phyloP scores from a whole-genome alignment of 1,140 invertebrate species.

The Atta texana region DNA sequence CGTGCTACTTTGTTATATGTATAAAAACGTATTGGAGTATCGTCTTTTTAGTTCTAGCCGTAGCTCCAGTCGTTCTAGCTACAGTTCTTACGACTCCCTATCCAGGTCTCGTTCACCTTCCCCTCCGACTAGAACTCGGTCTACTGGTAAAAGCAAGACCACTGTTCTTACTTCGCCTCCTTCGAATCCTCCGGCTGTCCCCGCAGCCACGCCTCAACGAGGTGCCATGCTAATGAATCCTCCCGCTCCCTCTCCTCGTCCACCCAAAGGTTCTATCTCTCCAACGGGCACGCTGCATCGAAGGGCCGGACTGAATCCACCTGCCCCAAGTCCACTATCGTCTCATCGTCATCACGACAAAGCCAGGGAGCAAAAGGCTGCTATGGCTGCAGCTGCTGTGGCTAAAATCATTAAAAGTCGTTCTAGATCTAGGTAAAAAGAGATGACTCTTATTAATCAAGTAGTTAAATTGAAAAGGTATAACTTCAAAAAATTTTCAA shows the following conservation, averaged over 20 bases:
- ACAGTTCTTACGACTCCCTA: slow-evolving; percentile 86
- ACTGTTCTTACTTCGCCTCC: slow-evolving; percentile 78
- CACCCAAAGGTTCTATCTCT: slow-evolving; percentile 82
- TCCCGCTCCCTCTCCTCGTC: slow-evolving; percentile 88
- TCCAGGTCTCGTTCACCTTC: slow-evolving; percentile 87
- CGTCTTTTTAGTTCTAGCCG: slow-evolving; percentile 86
- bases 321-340: slow-evolving; percentile 82
- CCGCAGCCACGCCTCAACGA: slow-evolving; percentile 75
- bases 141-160: slow-evolving; percentile 80
- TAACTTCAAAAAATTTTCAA: neutral
- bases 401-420: slow-evolving; percentile 85
- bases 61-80: slow-evolving; percentile 86
- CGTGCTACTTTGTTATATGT: neutral
- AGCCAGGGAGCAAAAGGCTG: slow-evolving; percentile 82
- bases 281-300: slow-evolving; percentile 82
- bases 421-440: slow-evolving; percentile 83
- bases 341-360: slow-evolving; percentile 83
- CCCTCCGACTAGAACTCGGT: slow-evolving; percentile 83
- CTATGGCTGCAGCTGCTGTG: slow-evolving; percentile 83
- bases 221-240: slow-evolving; percentile 90
- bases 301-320: slow-evolving; percentile 84
- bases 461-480: slow-evolving; percentile 7
- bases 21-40: slow-evolving; percentile 51
- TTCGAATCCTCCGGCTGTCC: slow-evolving; percentile 65
- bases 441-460: slow-evolving; percentile 10